phyloP scores from a whole-genome alignment of 2,888 invertebrate species.

The Gortyna flavago region DNA sequence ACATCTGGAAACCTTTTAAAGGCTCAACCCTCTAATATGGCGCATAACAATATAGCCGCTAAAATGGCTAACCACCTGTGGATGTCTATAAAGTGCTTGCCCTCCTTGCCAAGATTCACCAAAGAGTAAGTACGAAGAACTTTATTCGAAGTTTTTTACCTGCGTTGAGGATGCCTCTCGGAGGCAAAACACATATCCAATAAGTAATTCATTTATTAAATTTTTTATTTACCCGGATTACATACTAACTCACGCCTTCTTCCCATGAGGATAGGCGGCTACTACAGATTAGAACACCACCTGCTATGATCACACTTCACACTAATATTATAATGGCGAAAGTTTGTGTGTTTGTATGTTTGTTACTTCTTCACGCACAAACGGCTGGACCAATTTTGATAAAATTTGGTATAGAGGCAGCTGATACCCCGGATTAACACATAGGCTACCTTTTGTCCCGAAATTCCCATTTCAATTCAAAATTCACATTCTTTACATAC shows the following conservation, averaged over 20 bases:
- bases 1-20: conserved; percentile 28
- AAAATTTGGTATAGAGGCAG: too few species aligned
- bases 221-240: neutral
- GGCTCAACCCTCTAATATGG: conserved; percentile 47
- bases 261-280: neutral
- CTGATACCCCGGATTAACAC: too few species aligned
- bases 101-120: conserved; percentile 53
- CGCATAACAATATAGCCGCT: conserved; percentile 58
- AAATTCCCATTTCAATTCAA: too few species aligned
- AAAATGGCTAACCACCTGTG: conserved; percentile 78
- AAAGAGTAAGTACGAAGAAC: conserved; percentile 47
- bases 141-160: conserved; percentile 12
- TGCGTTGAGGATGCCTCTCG: conserved; percentile 16
- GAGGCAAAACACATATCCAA: conserved; percentile 11
- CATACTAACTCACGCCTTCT: neutral
- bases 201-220: neutral
- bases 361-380: too few species aligned
- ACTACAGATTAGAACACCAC: neutral
- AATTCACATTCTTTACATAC: too few species aligned
- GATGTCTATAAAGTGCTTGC: conserved; percentile 67
- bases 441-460: too few species aligned
- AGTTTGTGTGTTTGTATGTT: too few species aligned
- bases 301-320: neutral
- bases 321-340: too few species aligned
- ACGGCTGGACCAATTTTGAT: too few species aligned